Conservation (phyloP, 53 echinoderm and acorn worm species). For the Paelopatides confundens region DNA sequence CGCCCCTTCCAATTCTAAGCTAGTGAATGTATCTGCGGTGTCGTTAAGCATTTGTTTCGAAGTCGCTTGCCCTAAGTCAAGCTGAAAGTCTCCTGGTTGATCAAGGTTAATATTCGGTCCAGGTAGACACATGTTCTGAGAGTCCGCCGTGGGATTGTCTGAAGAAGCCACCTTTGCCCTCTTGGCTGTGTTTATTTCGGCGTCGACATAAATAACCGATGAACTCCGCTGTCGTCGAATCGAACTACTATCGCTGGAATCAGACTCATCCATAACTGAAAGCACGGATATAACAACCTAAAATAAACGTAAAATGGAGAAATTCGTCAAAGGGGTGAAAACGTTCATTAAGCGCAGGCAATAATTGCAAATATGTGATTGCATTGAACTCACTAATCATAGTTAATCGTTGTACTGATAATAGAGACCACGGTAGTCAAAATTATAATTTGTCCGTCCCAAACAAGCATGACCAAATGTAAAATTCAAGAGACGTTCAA, state of each 20-base stretch:
- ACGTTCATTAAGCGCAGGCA: too few species aligned
- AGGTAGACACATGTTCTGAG: background rate
- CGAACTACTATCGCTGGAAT: slow-evolving; percentile 20
- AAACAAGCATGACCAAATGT: too few species aligned
- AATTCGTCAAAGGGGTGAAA: too few species aligned
- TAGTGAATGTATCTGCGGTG: background rate
- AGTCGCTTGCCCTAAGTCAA: background rate
- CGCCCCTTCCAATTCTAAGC: background rate
- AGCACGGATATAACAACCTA: too few species aligned
- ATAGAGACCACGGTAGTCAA: too few species aligned
- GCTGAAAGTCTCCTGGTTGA: background rate
- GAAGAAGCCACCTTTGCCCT: slow-evolving; percentile 6
- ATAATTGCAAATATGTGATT: too few species aligned
- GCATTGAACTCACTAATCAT: too few species aligned
- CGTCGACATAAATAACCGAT: slow-evolving; percentile 8
- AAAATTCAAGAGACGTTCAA: too few species aligned
- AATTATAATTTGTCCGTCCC: too few species aligned
- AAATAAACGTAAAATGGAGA: too few species aligned
- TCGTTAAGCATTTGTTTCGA: background rate
- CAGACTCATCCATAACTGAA: background rate
- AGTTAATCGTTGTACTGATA: too few species aligned
- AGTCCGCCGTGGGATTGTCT: background rate
- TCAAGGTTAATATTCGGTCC: slow-evolving; percentile 15
- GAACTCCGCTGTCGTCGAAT: slow-evolving; percentile 16
- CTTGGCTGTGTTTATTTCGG: slow-evolving; percentile 20